phyloP scores from a whole-genome alignment of 2,113 vertebrate species.

The Trachemys scripta region DNA sequence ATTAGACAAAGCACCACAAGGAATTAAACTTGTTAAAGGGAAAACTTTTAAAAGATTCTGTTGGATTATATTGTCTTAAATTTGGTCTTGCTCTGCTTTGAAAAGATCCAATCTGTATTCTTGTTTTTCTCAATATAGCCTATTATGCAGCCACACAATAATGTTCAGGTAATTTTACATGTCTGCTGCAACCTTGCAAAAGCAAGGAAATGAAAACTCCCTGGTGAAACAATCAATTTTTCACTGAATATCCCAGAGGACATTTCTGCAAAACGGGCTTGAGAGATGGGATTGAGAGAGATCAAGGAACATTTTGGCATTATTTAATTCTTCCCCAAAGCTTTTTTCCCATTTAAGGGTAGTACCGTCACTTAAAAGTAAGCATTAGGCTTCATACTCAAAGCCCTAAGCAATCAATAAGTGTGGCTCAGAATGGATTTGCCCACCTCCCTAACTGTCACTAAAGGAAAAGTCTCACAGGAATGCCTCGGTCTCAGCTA shows the following conservation, averaged over 20 bases:
- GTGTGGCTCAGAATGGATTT: not conserved
- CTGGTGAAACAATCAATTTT: constrained; percentile 36
- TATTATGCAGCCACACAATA: not conserved
- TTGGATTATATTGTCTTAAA: constrained; percentile 4
- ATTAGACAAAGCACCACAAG: not conserved
- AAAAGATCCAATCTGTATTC: not conserved
- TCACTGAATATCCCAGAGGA: not conserved
- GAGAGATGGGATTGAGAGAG: not conserved
- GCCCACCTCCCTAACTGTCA: not conserved
- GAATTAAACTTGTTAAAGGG: not conserved
- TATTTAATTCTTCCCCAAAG: not conserved
- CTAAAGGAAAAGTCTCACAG: not conserved
- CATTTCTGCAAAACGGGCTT: not conserved
- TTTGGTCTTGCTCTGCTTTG: not conserved
- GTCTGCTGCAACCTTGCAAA: not conserved
- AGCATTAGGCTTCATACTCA: not conserved
- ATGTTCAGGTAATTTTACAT: not conserved
- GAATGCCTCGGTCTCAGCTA: not conserved
- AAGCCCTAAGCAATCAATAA: not conserved
- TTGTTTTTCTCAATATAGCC: not conserved
- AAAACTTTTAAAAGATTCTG: not conserved
- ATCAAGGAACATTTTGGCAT: not conserved
- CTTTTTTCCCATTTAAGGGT: constrained; percentile 38
- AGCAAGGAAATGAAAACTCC: not conserved
- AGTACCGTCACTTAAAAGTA: not conserved